Conservation (phyloP, 1,140 invertebrate genomes). For the Antheraea mylitta region DNA sequence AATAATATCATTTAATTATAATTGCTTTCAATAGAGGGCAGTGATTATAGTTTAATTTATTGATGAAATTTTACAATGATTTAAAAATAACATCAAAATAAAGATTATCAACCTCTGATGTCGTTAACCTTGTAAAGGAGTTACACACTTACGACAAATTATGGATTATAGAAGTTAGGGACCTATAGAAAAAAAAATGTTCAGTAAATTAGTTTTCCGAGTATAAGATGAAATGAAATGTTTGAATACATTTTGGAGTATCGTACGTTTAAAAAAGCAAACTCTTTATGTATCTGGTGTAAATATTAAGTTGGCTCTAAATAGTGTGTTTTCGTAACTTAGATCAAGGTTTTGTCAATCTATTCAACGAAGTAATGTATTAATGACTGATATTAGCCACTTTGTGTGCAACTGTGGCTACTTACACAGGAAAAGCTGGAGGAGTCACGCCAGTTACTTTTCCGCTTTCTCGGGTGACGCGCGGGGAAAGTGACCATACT, state of each 20-base stretch:
- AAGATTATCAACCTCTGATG: no score
- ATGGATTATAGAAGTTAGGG: no score
- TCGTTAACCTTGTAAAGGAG: no score
- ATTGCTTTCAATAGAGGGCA: not conserved
- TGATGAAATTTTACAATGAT: not conserved
- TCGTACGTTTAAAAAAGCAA: no score
- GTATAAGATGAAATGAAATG: no score
- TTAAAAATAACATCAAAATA: no score
- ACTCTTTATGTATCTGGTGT: no score
- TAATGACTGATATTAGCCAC: not conserved
- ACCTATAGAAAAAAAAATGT: no score
- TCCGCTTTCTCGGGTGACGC: constrained; percentile 12
- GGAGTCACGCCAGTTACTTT: constrained; percentile 8
- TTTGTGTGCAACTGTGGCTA: not conserved
- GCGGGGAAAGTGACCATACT: constrained; percentile 10
- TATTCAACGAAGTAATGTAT: not conserved
- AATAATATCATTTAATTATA: not conserved
- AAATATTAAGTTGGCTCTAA: not conserved
- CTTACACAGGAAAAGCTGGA: constrained; percentile 6
- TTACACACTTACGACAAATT: no score
- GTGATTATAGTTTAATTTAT: not conserved
- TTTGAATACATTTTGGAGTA: no score
- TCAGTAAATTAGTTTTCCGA: no score
- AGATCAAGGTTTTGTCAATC: not conserved
- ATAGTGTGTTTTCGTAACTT: not conserved